A percentile compares a stretch with the other conserved stretches of the same genome.
Evolutionary conservation across 2,797 vertebrate genomes (phyloP).

Genomic region (Uromys caudimaculatus): DNA sequence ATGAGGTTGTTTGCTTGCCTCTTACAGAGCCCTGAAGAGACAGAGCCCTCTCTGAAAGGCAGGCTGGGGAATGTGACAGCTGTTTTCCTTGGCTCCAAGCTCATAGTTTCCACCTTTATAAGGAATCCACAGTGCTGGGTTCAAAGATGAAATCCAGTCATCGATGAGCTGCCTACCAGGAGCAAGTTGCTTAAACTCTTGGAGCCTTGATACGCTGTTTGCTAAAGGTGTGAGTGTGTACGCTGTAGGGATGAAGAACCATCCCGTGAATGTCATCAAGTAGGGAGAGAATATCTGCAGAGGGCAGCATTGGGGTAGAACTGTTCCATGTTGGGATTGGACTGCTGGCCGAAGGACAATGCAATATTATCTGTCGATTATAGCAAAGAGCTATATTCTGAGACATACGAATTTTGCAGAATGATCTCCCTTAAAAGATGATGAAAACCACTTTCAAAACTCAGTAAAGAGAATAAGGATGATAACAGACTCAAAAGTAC

Average conservation of each 20-base stretch:
- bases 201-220: not conserved
- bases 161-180: not conserved
- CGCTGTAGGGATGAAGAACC: not conserved
- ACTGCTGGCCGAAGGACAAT: not conserved
- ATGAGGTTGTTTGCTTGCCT: constrained; percentile 60
- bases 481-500: not conserved
- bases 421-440: not conserved
- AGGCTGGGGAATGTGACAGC: not conserved
- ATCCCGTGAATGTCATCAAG: not conserved
- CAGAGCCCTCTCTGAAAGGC: constrained; percentile 33
- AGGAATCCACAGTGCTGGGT: constrained; percentile 20
- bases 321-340: not conserved
- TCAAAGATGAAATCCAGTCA: constrained; percentile 40
- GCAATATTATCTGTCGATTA: not conserved
- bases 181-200: constrained; percentile 5
- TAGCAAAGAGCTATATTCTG: not conserved
- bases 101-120: not conserved
- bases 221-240: not conserved
- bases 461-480: not conserved
- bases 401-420: not conserved
- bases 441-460: not conserved
- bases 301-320: fast-evolving
- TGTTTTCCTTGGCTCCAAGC: constrained; percentile 39
- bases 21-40: not conserved
- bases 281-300: not conserved